Base-by-base conservation (phyloP, 1,140 invertebrate genomes). In the Zophobas atratus region DNA sequence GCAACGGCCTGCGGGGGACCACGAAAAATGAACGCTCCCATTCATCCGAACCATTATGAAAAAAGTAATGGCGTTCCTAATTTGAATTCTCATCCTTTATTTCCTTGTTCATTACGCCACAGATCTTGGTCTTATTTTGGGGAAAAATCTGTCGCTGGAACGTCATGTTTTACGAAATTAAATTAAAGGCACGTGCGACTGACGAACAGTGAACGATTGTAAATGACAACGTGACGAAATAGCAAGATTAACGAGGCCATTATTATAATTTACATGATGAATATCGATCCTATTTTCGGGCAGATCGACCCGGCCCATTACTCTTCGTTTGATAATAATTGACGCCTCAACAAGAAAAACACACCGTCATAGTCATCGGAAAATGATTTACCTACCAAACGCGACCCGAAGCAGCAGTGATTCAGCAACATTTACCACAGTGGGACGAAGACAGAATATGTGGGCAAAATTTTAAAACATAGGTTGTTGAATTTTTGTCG, bases 301-400 rank as follows among this genome's bases (percentile, higher is more conserved):
- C 20, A 20, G 49, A 20, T 20, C 49, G 49, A 51, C 49, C 49
- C n/a, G 49, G 20, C 49, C 49, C 49, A 67, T 67, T 67, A 67
- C 60, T 67, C 60, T 67, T 67, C 60, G 39, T 67, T 67, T 67
- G 43, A n/a, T 5, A 32, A 41, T 67, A 67, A 67, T 67, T 67
- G 60, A 67, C 60, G 39, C 20, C 43, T 43, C 43, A 67, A 67
- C 43, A 43, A 41, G 60, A 43, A 67, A 67, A 67, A 67, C 35
- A 67, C 34, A 34, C 1, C 20, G 55, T 67, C 39, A 67, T n/a
- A 57, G 20, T 20, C 20, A 20, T 20, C 55, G 43, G n/a, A 2
- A 51, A 67, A 67, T 43, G 60, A 67, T 67, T 36, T 55, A 55
- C 35, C 53, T 34, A 33, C 6, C 35, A 34, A 32, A 20, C 6